Conservation (phyloP, 1,140 invertebrate genomes). For the Ceratina australensis region DNA sequence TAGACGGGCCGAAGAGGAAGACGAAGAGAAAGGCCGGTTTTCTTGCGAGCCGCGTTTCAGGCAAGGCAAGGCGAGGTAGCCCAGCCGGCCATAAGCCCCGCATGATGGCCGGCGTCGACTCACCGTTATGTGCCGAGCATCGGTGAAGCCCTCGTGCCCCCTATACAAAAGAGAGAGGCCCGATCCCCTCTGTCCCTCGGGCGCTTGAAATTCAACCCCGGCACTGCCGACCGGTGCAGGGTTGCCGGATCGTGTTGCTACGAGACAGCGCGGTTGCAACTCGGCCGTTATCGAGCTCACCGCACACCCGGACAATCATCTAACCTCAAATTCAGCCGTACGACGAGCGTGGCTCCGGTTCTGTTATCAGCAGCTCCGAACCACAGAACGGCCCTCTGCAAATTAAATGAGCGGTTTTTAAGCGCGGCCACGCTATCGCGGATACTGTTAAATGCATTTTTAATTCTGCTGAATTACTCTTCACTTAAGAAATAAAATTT, state of each 20-base stretch:
- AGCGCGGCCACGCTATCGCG: neutral
- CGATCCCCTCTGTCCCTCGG: conserved; percentile 71
- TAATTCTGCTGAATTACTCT: neutral
- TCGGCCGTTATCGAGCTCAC: conserved; percentile 56
- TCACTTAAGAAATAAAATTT: too few relatives aligned
- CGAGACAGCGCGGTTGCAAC: conserved; percentile 30
- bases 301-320: conserved; percentile 46
- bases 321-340: conserved; percentile 51
- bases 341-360: conserved; percentile 14
- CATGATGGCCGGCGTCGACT: conserved; percentile 67
- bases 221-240: conserved; percentile 56
- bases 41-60: conserved; percentile 64
- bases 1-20: conserved; percentile 24
- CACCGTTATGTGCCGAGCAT: conserved; percentile 73
- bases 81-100: conserved; percentile 61
- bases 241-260: conserved; percentile 57
- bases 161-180: conserved; percentile 72
- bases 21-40: conserved; percentile 69
- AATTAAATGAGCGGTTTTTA: conserved; percentile 29
- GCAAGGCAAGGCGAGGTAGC: conserved; percentile 58
- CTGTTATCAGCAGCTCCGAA: conserved; percentile 54
- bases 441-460: neutral
- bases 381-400: conserved; percentile 34
- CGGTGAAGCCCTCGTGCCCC: conserved; percentile 71
- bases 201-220: conserved; percentile 77